Percentiles rank a stretch among this genome's conserved stretches.
phyloP scores from a whole-genome alignment of 2,113 vertebrate genomes.

The Argyrosomus japonicus region DNA sequence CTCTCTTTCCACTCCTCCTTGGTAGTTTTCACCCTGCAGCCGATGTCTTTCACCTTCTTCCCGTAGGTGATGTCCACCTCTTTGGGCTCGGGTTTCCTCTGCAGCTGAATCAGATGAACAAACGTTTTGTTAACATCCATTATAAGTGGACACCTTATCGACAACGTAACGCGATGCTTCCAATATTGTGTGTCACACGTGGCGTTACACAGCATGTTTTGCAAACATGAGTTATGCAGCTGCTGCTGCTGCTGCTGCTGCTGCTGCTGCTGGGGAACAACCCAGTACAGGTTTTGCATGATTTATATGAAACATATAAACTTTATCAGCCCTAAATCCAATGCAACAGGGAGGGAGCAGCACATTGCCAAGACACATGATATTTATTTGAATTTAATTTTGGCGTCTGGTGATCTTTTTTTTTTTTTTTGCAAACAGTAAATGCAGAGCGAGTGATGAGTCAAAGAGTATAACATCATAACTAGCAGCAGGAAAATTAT shows the following conservation, averaged over 20 bases:
- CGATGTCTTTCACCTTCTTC: constrained; percentile 91
- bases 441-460: constrained; percentile 21
- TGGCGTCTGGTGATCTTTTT: neutral
- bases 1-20: constrained; percentile 96
- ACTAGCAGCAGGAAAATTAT: constrained; percentile 14
- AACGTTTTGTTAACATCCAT: constrained; percentile 74
- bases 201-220: constrained; percentile 58
- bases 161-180: constrained; percentile 67
- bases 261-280: neutral
- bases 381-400: constrained; percentile 3
- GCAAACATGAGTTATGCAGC: constrained; percentile 54
- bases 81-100: constrained; percentile 94
- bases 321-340: neutral
- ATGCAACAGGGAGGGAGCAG: too few relatives aligned
- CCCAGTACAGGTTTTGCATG: neutral
- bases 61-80: constrained; percentile 92
- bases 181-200: constrained; percentile 51
- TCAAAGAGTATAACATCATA: constrained; percentile 29
- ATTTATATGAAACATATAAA: neutral
- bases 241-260: constrained; percentile 14
- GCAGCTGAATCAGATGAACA: constrained; percentile 80
- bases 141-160: constrained; percentile 57
- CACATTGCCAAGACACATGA: neutral
- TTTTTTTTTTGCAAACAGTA: neutral
- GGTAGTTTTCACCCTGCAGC: constrained; percentile 91